Evolutionary conservation across 2,113 vertebrate species (phyloP).

Genomic region (Jacana jacana): DNA sequence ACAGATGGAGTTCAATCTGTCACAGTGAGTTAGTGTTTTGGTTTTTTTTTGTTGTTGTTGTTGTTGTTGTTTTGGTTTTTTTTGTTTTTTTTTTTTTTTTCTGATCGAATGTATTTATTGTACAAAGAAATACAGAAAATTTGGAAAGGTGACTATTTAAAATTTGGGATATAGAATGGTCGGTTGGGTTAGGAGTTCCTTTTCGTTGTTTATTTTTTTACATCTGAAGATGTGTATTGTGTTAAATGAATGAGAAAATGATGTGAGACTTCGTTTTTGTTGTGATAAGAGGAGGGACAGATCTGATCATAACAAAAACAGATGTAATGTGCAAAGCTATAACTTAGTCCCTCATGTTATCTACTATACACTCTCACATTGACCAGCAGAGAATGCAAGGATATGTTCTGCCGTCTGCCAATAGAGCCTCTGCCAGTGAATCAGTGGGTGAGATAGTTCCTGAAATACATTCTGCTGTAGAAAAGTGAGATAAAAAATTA

Average conservation of each 20-base stretch:
- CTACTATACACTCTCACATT: background rate
- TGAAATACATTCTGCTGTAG: constrained; percentile 31
- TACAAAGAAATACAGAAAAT: background rate
- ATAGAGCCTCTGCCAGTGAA: background rate
- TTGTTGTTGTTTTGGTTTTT: no score
- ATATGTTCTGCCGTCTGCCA: constrained; percentile 34
- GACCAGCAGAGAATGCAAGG: constrained; percentile 15
- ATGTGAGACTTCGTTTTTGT: background rate
- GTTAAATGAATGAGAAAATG: background rate
- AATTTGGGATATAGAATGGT: background rate
- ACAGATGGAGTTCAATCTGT: constrained; percentile 69
- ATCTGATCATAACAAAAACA: constrained; percentile 48
- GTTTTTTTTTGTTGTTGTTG: no score
- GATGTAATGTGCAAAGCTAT: constrained; percentile 40
- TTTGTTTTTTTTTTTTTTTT: no score
- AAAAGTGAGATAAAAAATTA: constrained; percentile 15
- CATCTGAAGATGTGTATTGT: background rate
- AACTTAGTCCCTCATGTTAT: constrained; percentile 24
- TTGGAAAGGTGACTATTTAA: background rate
- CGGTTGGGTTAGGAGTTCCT: background rate
- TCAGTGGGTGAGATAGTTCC: constrained; percentile 15
- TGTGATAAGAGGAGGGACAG: constrained; percentile 35
- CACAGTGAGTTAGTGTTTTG: constrained; percentile 26
- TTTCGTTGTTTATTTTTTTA: background rate
- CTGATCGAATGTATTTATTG: constrained; percentile 24